Evolutionary conservation across 2,113 vertebrate species (phyloP).

Genomic region (Ophthalmolycus amberensis): DNA sequence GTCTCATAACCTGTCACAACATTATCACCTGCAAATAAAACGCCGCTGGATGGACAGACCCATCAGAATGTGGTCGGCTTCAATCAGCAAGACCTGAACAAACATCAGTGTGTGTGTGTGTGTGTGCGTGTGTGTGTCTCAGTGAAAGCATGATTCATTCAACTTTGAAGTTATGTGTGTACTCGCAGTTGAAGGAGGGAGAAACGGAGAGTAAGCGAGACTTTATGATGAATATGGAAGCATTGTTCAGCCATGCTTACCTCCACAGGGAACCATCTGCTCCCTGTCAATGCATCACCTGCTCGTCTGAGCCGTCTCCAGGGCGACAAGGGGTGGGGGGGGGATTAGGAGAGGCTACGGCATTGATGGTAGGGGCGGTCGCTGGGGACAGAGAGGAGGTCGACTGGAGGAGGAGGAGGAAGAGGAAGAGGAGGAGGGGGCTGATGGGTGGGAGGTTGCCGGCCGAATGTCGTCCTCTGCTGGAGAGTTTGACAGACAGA

Average conservation of each 20-base stretch:
- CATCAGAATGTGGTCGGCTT: constrained; percentile 20
- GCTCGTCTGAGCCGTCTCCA: constrained; percentile 93
- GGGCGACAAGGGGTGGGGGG: constrained; percentile 85
- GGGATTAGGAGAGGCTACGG: constrained; percentile 83
- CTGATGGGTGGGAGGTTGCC: constrained; percentile 14
- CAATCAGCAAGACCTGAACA: constrained; percentile 23
- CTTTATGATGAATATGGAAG: constrained; percentile 91
- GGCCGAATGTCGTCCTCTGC: constrained; percentile 79
- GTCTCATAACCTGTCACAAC: constrained; percentile 39
- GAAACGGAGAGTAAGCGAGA: constrained; percentile 79
- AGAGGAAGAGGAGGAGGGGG: constrained; percentile 6
- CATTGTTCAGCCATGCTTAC: constrained; percentile 93
- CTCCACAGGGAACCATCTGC: constrained; percentile 98
- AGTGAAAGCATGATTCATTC: constrained; percentile 21
- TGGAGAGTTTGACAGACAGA: constrained; percentile 43
- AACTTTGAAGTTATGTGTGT: constrained; percentile 67
- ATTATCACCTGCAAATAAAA: constrained; percentile 17
- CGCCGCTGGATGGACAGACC: not conserved
- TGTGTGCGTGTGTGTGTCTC: constrained; percentile 19
- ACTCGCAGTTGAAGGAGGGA: constrained; percentile 57
- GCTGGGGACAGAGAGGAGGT: constrained; percentile 47
- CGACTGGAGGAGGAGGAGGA: constrained; percentile 17
- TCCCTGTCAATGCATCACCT: constrained; percentile 99
- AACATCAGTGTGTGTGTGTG: constrained; percentile 33
- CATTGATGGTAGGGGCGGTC: constrained; percentile 73